A percentile compares a stretch with the other conserved stretches of the same genome.
These are phyloP conservation scores for Otus sunia DNA, from an alignment of 2,113 vertebrate species.

Conservation along the genomic window DNA sequence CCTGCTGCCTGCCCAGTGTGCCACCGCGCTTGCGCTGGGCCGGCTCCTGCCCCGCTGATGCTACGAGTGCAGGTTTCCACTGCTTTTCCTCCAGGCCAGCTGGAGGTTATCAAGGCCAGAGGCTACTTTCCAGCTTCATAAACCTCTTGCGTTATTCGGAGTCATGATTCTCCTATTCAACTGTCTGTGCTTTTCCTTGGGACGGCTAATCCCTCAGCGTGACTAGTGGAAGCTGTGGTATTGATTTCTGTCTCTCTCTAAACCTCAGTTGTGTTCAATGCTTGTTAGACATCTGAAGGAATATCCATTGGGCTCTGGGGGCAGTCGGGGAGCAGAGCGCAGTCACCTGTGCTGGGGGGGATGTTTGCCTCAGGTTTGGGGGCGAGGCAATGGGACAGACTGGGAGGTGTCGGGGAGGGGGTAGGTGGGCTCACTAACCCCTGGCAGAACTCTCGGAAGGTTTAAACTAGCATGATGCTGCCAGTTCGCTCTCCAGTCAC, in stretches of 20 bases:
- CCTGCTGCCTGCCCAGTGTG: background rate
- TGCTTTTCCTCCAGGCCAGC: conserved; percentile 43
- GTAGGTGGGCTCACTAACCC: background rate
- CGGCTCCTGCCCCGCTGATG: conserved; percentile 1
- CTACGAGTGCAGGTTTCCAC: background rate
- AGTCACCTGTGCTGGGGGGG: conserved; percentile 44
- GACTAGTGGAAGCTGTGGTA: conserved; percentile 78
- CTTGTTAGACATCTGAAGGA: conserved; percentile 82
- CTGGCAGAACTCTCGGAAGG: background rate
- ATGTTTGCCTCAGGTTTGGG: conserved; percentile 23
- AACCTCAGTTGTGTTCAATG: conserved; percentile 78
- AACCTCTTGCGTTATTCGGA: conserved; percentile 79
- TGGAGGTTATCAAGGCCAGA: conserved; percentile 68
- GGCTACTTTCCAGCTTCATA: conserved; percentile 74
- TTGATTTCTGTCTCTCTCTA: conserved; percentile 86
- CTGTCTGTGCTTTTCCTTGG: conserved; percentile 75
- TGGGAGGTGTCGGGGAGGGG: background rate
- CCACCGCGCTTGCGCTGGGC: background rate
- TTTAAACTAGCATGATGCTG: background rate
- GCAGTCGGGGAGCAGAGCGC: conserved; percentile 66
- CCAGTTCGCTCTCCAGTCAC: background rate
- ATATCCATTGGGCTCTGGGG: conserved; percentile 75
- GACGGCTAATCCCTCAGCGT: conserved; percentile 81
- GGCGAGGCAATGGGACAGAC: conserved; percentile 14
- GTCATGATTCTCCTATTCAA: conserved; percentile 79